phyloP scores from a whole-genome alignment of 2,113 vertebrate genomes.

The Calonectris borealis region DNA sequence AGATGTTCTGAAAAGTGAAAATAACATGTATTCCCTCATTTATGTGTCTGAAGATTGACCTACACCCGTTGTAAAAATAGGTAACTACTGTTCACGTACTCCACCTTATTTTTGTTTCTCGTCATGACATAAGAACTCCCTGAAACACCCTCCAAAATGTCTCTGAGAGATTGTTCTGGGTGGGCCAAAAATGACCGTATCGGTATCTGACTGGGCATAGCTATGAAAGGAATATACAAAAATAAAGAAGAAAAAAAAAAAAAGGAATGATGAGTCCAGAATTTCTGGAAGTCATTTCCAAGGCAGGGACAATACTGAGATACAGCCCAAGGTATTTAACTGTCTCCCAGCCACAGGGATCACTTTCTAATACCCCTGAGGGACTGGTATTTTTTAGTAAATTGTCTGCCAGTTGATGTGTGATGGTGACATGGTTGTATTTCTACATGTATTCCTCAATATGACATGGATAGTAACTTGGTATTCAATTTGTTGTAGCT shows the following conservation, averaged over 20 bases:
- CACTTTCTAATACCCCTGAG: too few relatives aligned
- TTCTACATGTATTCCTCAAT: too few relatives aligned
- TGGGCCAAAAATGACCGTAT: not conserved
- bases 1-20: not conserved
- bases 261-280: not conserved
- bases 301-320: not conserved
- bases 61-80: not conserved
- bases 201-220: not conserved
- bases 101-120: not conserved
- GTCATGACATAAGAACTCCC: not conserved
- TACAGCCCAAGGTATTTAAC: not conserved
- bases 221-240: not conserved
- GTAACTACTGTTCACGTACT: not conserved
- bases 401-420: too few relatives aligned
- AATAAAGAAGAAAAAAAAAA: too few relatives aligned
- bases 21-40: not conserved
- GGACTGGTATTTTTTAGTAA: not conserved
- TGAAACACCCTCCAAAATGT: not conserved
- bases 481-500: constrained; percentile 57
- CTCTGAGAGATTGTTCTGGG: not conserved
- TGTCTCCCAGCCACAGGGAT: not conserved
- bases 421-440: accelerated
- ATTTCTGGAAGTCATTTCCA: not conserved
- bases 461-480: not conserved
- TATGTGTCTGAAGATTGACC: not conserved